Conservation (phyloP, 2,797 vertebrate genomes). For the Pygocentrus nattereri region DNA sequence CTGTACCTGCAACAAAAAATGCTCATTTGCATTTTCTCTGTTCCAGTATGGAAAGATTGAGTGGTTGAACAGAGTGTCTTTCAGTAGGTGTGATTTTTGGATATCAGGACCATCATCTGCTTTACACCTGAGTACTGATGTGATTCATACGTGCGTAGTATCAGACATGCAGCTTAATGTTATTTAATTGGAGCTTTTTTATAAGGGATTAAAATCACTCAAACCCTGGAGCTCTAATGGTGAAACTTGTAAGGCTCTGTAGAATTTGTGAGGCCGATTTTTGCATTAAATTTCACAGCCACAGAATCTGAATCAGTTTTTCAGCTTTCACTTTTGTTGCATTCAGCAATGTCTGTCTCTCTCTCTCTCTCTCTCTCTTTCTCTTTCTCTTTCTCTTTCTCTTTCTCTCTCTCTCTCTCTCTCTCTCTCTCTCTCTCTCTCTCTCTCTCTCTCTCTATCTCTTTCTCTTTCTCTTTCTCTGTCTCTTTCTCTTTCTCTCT, state of each 20-base stretch:
- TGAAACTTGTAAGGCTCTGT: not conserved
- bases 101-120: too few relatives aligned
- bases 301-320: not conserved
- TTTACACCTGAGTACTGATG: too few relatives aligned
- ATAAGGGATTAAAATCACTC: too few relatives aligned
- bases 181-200: too few relatives aligned
- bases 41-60: too few relatives aligned
- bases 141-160: too few relatives aligned
- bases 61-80: too few relatives aligned
- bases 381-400: not conserved
- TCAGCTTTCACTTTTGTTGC: not conserved
- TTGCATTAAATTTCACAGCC: not conserved
- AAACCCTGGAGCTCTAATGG: too few relatives aligned
- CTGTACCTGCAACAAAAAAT: too few relatives aligned
- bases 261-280: not conserved
- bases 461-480: not conserved
- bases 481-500: not conserved
- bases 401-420: not conserved
- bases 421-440: not conserved
- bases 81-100: too few relatives aligned
- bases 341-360: not conserved
- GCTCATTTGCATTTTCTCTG: too few relatives aligned
- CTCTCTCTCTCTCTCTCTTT: not conserved
- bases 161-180: too few relatives aligned
- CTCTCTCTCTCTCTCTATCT: not conserved